Conservation (phyloP, 2,888 invertebrate genomes). For the Argyresthia albistria region DNA sequence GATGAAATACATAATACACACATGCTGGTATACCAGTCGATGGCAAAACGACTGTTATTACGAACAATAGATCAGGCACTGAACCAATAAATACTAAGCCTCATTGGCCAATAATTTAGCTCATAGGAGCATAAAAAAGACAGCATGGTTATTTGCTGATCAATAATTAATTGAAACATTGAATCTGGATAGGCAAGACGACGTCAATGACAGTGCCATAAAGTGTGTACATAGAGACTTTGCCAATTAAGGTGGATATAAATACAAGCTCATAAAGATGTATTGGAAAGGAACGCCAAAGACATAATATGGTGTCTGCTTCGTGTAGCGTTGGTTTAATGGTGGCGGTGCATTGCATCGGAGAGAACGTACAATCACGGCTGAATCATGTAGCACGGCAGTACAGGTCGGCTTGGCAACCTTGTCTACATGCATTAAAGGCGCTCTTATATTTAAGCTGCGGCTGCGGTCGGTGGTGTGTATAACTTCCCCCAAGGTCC, state of each 20-base stretch:
- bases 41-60: too few species aligned
- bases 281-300: neutral
- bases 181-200: neutral
- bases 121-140: neutral
- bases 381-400: conserved; percentile 23
- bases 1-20: too few species aligned
- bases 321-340: neutral
- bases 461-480: conserved; percentile 30
- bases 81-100: too few species aligned
- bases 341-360: conserved; percentile 22
- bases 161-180: neutral
- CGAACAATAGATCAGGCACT: too few species aligned
- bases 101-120: too few species aligned
- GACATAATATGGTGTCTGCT: neutral
- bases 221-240: neutral
- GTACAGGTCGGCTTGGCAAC: conserved; percentile 16
- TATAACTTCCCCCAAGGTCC: conserved; percentile 43
- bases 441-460: conserved; percentile 25
- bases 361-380: conserved; percentile 32
- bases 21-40: too few species aligned
- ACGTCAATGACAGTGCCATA: neutral
- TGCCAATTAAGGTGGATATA: conserved; percentile 23
- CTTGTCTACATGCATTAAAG: conserved; percentile 38
- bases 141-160: neutral
- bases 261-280: conserved; percentile 11